Evolutionary conservation across 1,140 invertebrate genomes (phyloP).

Genomic region (Tribolium castaneum): DNA sequence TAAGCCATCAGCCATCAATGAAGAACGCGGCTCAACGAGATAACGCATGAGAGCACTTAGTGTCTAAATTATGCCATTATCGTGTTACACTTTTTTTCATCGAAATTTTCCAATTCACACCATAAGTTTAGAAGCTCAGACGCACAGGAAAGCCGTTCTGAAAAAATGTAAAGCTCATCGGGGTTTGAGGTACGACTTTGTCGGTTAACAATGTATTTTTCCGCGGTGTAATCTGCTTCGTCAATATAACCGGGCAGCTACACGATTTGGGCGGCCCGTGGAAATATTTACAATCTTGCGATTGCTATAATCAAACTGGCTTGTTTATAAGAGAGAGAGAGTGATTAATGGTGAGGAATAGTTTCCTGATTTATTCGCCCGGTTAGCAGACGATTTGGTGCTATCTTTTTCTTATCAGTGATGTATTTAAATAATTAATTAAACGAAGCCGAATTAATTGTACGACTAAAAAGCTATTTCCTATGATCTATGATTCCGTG

Average conservation of each 20-base stretch:
- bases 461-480: constrained; percentile 13
- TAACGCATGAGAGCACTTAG: constrained; percentile 33
- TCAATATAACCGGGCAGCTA: constrained; percentile 35
- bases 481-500: constrained; percentile 25
- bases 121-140: no score
- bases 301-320: constrained; percentile 44
- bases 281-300: constrained; percentile 42
- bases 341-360: constrained; percentile 43
- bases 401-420: constrained; percentile 7
- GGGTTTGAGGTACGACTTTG: constrained; percentile 13
- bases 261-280: constrained; percentile 46
- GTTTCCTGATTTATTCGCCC: constrained; percentile 26
- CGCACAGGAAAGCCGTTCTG: background rate
- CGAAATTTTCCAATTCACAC: no score
- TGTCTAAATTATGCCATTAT: constrained; percentile 18
- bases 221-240: constrained; percentile 38
- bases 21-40: constrained; percentile 15
- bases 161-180: background rate
- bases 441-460: constrained; percentile 35
- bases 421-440: constrained; percentile 37
- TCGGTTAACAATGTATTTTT: constrained; percentile 42
- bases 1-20: constrained; percentile 28
- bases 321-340: constrained; percentile 42
- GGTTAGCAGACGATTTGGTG: background rate
- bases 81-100: background rate